A percentile compares a stretch with the other conserved stretches of the same genome.
Evolutionary conservation across 2,113 vertebrate genomes (phyloP).

Genomic region (Syngnathoides biaculeatus): DNA sequence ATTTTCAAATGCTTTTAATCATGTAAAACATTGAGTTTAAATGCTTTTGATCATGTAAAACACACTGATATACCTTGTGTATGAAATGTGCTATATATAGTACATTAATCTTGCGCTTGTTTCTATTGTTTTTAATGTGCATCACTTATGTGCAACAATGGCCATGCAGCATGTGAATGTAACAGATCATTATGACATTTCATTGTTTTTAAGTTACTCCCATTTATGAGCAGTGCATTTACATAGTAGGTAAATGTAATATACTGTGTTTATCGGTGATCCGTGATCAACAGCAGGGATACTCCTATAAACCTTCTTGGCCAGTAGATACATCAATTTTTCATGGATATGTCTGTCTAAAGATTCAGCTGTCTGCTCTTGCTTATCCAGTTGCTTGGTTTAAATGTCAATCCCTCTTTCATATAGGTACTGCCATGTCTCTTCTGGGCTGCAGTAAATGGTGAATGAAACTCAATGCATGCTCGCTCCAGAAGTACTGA

Average conservation of each 20-base stretch:
- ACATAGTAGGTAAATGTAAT: neutral
- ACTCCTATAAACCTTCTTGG: constrained; percentile 5
- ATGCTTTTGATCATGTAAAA: no score
- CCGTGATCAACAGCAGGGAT: constrained; percentile 13
- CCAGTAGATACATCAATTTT: constrained; percentile 33
- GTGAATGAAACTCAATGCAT: constrained; percentile 32
- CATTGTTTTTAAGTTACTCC: constrained; percentile 1
- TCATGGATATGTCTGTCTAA: constrained; percentile 56
- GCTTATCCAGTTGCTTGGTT: constrained; percentile 56
- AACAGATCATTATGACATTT: constrained; percentile 16
- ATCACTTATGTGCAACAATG: no score
- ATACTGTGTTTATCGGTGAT: neutral
- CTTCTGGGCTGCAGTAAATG: constrained; percentile 37
- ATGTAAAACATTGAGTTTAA: no score
- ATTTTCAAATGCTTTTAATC: no score
- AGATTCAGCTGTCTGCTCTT: constrained; percentile 50
- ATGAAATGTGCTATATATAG: no score
- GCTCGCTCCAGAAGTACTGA: constrained; percentile 6
- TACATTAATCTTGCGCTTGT: no score
- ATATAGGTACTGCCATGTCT: constrained; percentile 47
- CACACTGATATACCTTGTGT: no score
- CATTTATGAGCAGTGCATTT: constrained; percentile 9
- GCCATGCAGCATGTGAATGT: constrained; percentile 21
- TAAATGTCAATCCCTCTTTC: constrained; percentile 65
- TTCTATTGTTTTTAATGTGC: no score